Percentiles rank a stretch among this genome's conserved stretches.
These are phyloP conservation scores for Umimayanthus chanpuru DNA, from an alignment of 92 coral and sea anemone species.

Conservation along the genomic window DNA sequence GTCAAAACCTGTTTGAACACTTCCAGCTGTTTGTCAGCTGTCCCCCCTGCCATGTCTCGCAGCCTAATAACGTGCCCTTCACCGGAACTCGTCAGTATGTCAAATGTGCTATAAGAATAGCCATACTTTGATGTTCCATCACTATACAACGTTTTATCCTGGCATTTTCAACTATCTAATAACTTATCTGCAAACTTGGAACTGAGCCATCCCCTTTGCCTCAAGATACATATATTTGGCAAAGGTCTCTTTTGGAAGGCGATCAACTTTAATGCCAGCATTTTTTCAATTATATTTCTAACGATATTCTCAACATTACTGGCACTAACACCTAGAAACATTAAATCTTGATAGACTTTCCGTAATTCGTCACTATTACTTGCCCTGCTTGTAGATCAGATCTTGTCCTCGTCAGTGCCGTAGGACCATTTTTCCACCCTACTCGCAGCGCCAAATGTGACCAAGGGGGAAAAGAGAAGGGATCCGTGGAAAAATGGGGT, in stretches of 20 bases:
- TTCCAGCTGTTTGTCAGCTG: conserved; percentile 20
- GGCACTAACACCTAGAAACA: conserved; percentile 41
- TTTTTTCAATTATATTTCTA: conserved; percentile 5
- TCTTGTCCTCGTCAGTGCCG: no score
- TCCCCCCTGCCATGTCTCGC: conserved; percentile 19
- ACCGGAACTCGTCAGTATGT: neutral
- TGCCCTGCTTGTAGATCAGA: neutral
- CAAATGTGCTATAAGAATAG: neutral
- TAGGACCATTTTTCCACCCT: no score
- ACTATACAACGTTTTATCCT: conserved; percentile 12
- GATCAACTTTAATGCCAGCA: neutral
- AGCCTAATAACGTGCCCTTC: neutral
- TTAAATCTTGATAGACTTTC: conserved; percentile 1
- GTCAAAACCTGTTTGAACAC: neutral
- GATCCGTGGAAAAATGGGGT: no score
- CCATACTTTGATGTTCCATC: neutral
- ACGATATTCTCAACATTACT: conserved; percentile 30
- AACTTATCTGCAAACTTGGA: conserved; percentile 25
- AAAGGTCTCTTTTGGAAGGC: conserved; percentile 41
- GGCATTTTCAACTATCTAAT: conserved; percentile 17
- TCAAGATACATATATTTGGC: conserved; percentile 38
- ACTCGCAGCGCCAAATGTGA: no score
- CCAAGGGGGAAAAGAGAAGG: no score
- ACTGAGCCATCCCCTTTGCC: conserved; percentile 26
- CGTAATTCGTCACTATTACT: conserved; percentile 5